Conservation (phyloP, 2,888 invertebrate species). For the Lutraria lutraria region DNA sequence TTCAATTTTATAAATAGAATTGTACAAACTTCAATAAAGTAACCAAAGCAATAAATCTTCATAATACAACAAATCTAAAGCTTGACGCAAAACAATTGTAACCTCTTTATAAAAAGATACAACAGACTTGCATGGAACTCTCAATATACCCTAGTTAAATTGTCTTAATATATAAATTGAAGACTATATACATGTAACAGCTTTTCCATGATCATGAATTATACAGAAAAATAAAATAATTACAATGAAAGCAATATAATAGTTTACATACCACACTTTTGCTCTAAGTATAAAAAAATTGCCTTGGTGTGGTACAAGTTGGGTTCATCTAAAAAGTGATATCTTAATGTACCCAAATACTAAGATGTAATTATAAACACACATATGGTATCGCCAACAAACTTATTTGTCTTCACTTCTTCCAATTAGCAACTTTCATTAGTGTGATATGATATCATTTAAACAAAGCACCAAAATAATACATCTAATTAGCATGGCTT, state of each 20-base stretch:
- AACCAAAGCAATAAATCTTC: not conserved
- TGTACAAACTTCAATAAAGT: slow-evolving; percentile 22
- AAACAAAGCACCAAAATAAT: too few species aligned
- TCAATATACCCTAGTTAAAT: not conserved
- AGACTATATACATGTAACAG: not conserved
- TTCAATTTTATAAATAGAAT: slow-evolving; percentile 18
- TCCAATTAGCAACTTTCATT: too few species aligned
- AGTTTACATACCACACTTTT: not conserved
- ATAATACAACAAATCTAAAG: not conserved
- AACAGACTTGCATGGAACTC: not conserved
- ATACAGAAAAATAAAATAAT: not conserved
- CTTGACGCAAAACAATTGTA: too few species aligned
- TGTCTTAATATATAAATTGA: not conserved
- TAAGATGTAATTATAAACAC: too few species aligned
- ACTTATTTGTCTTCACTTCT: too few species aligned
- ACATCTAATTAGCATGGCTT: too few species aligned
- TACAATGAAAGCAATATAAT: not conserved
- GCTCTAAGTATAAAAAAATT: not conserved
- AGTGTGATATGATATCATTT: too few species aligned
- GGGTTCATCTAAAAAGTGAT: too few species aligned
- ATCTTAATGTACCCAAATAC: too few species aligned
- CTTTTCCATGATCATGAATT: not conserved
- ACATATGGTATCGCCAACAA: too few species aligned
- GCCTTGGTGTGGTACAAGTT: too few species aligned
- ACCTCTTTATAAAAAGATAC: too few species aligned